Evolutionary conservation across 1,140 invertebrate species (phyloP), one percentile per base, ranked within the genome.

Genomic region (Cotesia typhae): DNA sequence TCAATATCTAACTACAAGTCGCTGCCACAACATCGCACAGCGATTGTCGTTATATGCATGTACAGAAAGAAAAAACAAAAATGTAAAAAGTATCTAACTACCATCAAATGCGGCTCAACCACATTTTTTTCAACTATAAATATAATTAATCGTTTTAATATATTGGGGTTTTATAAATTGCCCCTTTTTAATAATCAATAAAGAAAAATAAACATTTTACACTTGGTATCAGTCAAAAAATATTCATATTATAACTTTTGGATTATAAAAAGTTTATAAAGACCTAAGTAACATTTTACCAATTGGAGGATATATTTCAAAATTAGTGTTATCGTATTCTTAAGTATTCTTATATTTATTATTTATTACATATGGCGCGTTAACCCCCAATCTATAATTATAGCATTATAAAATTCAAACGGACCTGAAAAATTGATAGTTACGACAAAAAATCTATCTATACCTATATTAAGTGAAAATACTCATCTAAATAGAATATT

Each of bases 221-320:
- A 47, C 41, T 47, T 47, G 2, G 10, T 9, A 47, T 47, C 41
- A 47, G 41, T 47, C 41, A 7, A 6, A 47, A 47, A 47, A 47
- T 47, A 47, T 47, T 47, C 41, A 28, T 28, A 28, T 47, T 47
- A 47, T 6, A 47, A 47, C 10, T 47, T 47, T 47, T 47, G 41
- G 41, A 47, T 47, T 47, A 47, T 47, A 47, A 47, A 47, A 47
- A 7, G 41, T 47, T 57, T 57, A n/a, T 57, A 57, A 57, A 57
- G n/a, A 57, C 57, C 59, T 47, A 70, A 70, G 57, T 59, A 70
- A 52, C 69, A 59, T 61, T 63, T 70, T 35, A 59, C 52, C 69
- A 61, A 52, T 36, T 70, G 47, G 69, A 70, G 61, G 64, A 71
- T 52, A 71, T 71, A 71, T 64, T 65, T 65, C 10, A 10, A 71